Evolutionary conservation across 2,113 vertebrate species (phyloP).

Genomic region (Amazona vittata): DNA sequence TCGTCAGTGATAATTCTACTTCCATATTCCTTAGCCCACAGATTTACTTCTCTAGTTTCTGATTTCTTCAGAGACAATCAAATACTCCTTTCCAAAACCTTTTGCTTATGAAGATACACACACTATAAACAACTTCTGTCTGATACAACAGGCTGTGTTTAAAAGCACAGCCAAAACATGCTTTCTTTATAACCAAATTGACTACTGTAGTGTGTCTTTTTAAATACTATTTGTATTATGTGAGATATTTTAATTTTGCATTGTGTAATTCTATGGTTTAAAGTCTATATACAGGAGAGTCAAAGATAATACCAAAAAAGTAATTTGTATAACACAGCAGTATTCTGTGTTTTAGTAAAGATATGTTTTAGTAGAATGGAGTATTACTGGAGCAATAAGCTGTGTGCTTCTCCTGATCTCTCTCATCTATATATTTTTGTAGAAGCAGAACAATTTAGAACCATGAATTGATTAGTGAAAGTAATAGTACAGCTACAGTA

Average conservation of each 20-base stretch:
- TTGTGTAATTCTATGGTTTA: not conserved
- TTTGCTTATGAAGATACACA: not conserved
- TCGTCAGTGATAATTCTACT: not conserved
- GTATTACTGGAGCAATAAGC: not conserved
- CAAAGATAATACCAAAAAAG: not conserved
- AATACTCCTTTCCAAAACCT: not conserved
- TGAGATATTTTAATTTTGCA: not conserved
- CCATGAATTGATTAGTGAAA: constrained; percentile 83
- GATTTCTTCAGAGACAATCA: not conserved
- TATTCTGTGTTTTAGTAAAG: not conserved
- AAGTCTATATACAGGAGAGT: not conserved
- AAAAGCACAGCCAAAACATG: not conserved
- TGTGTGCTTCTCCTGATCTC: not conserved
- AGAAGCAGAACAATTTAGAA: constrained; percentile 77
- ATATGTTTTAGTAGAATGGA: not conserved
- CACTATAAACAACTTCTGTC: not conserved
- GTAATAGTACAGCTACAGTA: constrained; percentile 83
- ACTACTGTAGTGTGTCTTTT: not conserved
- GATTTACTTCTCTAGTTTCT: not conserved
- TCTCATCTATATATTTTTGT: constrained; percentile 44
- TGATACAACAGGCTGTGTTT: not conserved
- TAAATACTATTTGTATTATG: not conserved
- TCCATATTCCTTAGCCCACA: not conserved
- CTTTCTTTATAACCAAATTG: not conserved
- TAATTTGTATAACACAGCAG: not conserved